phyloP scores from a whole-genome alignment of 1,140 invertebrate genomes.

The Pseudomyrmex gracilis region DNA sequence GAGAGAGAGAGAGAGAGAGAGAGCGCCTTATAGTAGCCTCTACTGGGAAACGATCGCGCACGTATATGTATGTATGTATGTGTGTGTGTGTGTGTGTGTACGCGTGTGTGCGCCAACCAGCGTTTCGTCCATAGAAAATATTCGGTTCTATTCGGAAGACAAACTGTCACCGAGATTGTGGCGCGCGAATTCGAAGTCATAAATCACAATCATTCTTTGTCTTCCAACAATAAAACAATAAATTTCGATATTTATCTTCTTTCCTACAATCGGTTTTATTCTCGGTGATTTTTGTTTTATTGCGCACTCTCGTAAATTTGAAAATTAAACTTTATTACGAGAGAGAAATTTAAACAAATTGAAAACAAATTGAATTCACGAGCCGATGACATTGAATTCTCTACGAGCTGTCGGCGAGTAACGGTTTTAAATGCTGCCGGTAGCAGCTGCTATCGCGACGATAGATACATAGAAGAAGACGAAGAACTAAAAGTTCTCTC shows the following conservation, averaged over 20 bases:
- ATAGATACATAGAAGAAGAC: constrained; percentile 59
- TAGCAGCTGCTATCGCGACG: neutral
- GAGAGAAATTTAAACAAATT: too few relatives aligned
- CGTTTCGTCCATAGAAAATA: neutral
- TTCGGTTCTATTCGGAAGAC: constrained; percentile 7
- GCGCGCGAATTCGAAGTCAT: too few relatives aligned
- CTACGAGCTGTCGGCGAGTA: neutral
- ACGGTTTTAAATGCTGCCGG: constrained; percentile 27
- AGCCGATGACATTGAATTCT: neutral
- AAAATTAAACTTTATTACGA: too few relatives aligned
- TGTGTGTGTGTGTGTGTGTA: constrained; percentile 11
- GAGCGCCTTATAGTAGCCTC: constrained; percentile 55
- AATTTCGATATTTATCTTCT: too few relatives aligned
- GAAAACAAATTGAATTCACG: neutral
- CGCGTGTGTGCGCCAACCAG: constrained; percentile 2
- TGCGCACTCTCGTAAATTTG: too few relatives aligned
- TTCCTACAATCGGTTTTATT: too few relatives aligned
- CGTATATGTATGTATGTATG: neutral
- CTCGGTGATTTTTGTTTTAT: too few relatives aligned
- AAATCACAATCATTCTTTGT: too few relatives aligned
- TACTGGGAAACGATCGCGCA: constrained; percentile 49
- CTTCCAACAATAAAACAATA: too few relatives aligned
- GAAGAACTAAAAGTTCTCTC: constrained; percentile 36
- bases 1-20: neutral
- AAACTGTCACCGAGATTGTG: neutral